These are phyloP conservation scores for Aphaenogaster rudis DNA, from an alignment of 1,140 invertebrate genomes.

Conservation along the genomic window DNA sequence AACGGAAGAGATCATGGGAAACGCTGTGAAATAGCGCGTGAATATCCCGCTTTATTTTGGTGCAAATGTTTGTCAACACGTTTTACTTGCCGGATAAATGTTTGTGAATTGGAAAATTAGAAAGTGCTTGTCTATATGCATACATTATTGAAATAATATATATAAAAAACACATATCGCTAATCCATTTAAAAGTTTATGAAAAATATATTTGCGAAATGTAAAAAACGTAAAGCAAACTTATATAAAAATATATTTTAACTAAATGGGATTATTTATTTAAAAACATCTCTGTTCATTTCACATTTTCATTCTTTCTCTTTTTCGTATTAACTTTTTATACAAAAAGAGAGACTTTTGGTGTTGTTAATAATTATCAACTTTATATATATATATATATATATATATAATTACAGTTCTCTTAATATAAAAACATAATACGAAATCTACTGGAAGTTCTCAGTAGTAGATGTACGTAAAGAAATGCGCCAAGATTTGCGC, in stretches of 20 bases:
- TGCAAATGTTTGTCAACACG: conserved; percentile 22
- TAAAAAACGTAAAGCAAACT: neutral
- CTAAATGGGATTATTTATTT: conserved; percentile 8
- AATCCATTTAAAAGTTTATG: conserved; percentile 23
- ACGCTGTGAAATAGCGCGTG: neutral
- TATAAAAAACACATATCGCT: neutral
- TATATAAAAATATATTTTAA: conserved; percentile 15
- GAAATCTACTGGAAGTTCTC: neutral
- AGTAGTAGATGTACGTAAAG: conserved; percentile 15
- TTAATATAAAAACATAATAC: conserved; percentile 15
- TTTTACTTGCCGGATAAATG: conserved; percentile 35
- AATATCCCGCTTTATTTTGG: conserved; percentile 13
- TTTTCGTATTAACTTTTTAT: neutral
- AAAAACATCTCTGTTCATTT: neutral
- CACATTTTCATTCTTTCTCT: neutral
- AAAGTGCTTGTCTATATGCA: neutral
- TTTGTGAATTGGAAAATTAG: conserved; percentile 48
- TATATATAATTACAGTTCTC: neutral
- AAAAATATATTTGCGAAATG: conserved; percentile 20
- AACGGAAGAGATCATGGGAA: conserved; percentile 2
- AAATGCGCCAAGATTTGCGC: neutral
- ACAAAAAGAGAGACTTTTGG: neutral
- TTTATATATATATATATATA: neutral
- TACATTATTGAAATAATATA: conserved; percentile 29
- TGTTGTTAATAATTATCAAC: conserved; percentile 7